These are phyloP conservation scores for Galaxea fascicularis DNA, from an alignment of 92 coral and sea anemone genomes.

Conservation along the genomic window DNA sequence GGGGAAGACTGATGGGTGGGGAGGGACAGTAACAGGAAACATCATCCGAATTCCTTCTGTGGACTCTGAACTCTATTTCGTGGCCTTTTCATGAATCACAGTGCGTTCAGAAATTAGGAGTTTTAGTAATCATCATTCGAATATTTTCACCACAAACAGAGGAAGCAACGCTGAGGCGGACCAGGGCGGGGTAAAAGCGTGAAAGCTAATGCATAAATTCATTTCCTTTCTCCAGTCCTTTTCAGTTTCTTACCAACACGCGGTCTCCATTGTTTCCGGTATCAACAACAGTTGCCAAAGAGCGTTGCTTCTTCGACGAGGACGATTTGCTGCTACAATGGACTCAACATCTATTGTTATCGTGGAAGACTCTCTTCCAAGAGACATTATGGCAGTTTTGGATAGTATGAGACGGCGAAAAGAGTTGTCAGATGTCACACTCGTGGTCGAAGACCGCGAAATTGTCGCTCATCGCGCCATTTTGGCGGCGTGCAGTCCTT, in stretches of 20 bases:
- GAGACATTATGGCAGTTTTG: slow-evolving; percentile 80
- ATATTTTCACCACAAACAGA: background rate
- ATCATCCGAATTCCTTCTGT: no score
- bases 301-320: slow-evolving; percentile 16
- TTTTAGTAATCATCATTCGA: background rate
- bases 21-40: background rate
- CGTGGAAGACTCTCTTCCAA: slow-evolving; percentile 85
- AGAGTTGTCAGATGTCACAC: slow-evolving; percentile 91
- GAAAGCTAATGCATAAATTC: background rate
- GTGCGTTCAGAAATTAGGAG: background rate
- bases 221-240: slow-evolving; percentile 55
- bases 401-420: slow-evolving; percentile 86
- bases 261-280: slow-evolving; percentile 40
- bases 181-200: background rate
- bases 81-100: background rate
- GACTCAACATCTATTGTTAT: slow-evolving; percentile 82
- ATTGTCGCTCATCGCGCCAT: slow-evolving; percentile 91
- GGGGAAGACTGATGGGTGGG: background rate
- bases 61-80: slow-evolving; percentile 3
- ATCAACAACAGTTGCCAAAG: slow-evolving; percentile 11
- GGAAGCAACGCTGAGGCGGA: background rate
- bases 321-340: slow-evolving; percentile 8
- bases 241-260: background rate
- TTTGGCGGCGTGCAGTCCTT: slow-evolving; percentile 98
- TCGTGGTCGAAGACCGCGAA: slow-evolving; percentile 77